Percentiles rank a stretch among this genome's conserved stretches.
These are phyloP conservation scores for Drosophila lowei DNA, from an alignment of 1,140 invertebrate species.

Conservation along the genomic window DNA sequence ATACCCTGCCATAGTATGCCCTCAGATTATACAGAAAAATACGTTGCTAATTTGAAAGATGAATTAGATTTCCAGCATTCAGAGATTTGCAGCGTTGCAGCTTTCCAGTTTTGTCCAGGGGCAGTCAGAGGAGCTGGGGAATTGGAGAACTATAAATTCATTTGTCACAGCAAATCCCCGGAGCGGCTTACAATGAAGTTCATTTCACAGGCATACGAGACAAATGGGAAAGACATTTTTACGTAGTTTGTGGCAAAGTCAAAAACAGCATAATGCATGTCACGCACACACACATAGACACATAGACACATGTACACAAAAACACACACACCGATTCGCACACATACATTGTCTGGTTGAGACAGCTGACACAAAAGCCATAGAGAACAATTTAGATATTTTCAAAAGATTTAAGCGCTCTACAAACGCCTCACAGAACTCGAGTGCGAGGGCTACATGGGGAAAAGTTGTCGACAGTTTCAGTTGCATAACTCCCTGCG, in stretches of 20 bases:
- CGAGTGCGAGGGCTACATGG: slow-evolving; percentile 1
- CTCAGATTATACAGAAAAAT: slow-evolving; percentile 41
- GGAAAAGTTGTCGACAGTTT: slow-evolving; percentile 69
- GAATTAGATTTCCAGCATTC: slow-evolving; percentile 68
- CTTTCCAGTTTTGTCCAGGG: slow-evolving; percentile 15
- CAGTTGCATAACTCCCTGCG: slow-evolving; percentile 40
- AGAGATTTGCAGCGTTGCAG: slow-evolving; percentile 73
- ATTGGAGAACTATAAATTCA: slow-evolving; percentile 75
- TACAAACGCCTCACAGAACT: slow-evolving; percentile 47
- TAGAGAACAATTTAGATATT: slow-evolving; percentile 80
- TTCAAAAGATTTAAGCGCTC: slow-evolving; percentile 76
- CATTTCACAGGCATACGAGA: slow-evolving; percentile 51
- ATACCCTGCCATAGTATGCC: neutral
- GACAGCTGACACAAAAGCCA: slow-evolving; percentile 78
- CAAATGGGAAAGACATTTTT: slow-evolving; percentile 59
- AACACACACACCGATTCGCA: neutral
- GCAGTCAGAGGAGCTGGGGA: slow-evolving; percentile 18
- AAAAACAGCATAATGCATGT: slow-evolving; percentile 79
- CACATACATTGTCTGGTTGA: slow-evolving; percentile 52
- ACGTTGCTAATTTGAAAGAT: slow-evolving; percentile 76
- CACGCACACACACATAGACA: slow-evolving; percentile 29
- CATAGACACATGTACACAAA: slow-evolving; percentile 9
- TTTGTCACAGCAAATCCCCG: slow-evolving; percentile 76
- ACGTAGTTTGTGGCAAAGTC: slow-evolving; percentile 77
- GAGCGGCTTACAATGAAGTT: slow-evolving; percentile 75